These are phyloP conservation scores for Prionailurus bengalensis DNA, from an alignment of 2,113 vertebrate species.

Conservation along the genomic window DNA sequence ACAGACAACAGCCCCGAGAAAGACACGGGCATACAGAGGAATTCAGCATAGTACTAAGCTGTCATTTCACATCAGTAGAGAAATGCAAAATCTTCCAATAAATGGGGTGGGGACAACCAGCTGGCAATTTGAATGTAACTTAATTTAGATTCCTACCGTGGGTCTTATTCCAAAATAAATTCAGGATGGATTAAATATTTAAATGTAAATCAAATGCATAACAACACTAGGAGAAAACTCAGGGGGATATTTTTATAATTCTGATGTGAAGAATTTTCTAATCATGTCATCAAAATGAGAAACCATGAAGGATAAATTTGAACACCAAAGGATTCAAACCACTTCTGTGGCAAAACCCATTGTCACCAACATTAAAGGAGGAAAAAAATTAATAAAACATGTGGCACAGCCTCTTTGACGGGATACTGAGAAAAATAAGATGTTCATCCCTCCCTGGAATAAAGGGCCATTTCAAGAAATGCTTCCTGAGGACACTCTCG, in stretches of 20 bases:
- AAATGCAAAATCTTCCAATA: conserved; percentile 4
- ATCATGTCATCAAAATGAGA: neutral
- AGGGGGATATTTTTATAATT: neutral
- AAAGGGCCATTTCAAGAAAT: neutral
- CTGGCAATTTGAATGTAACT: conserved; percentile 2
- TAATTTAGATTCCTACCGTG: neutral
- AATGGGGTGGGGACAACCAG: neutral
- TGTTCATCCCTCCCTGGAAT: neutral
- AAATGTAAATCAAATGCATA: conserved; percentile 19
- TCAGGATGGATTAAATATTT: conserved; percentile 28
- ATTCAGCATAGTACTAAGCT: neutral
- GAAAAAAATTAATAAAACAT: neutral
- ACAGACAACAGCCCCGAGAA: neutral
- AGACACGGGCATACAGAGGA: neutral
- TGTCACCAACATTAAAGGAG: neutral
- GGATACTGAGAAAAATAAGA: neutral
- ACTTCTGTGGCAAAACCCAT: neutral
- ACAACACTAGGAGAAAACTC: neutral
- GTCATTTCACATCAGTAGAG: neutral
- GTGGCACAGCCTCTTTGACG: neutral
- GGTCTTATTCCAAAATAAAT: conserved; percentile 43
- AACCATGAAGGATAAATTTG: neutral
- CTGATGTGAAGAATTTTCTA: neutral
- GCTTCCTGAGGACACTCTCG: neutral
- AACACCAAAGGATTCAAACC: neutral